These are phyloP conservation scores for Sitta carolinensis DNA, from an alignment of 2,797 vertebrate species.

Conservation along the genomic window DNA sequence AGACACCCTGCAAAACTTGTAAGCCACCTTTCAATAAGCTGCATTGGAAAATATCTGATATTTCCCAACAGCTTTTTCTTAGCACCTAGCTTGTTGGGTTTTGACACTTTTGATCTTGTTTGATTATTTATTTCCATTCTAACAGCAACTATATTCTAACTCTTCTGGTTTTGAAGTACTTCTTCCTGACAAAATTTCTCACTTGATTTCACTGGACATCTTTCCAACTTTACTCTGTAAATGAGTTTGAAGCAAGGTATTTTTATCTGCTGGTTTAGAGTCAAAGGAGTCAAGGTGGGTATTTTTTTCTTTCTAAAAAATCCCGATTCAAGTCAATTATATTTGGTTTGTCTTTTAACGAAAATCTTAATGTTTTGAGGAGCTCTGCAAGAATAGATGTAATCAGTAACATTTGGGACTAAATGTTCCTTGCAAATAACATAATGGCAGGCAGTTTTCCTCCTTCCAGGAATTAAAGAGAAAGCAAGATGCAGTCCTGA, in stretches of 20 bases:
- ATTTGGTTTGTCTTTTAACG: not conserved
- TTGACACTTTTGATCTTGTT: not conserved
- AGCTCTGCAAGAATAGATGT: not conserved
- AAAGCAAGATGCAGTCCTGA: not conserved
- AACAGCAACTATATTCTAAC: not conserved
- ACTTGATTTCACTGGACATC: not conserved
- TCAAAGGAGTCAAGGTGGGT: not conserved
- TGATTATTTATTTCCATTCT: not conserved
- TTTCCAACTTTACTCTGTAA: not conserved
- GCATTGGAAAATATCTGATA: not conserved
- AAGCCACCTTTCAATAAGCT: not conserved
- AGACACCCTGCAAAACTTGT: not conserved
- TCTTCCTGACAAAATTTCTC: not conserved
- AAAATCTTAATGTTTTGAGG: not conserved
- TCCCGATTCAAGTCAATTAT: not conserved
- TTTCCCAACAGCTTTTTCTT: not conserved
- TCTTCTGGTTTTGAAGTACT: not conserved
- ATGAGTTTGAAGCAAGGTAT: not conserved
- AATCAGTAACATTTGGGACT: not conserved
- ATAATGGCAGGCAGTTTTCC: not conserved
- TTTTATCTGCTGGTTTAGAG: not conserved
- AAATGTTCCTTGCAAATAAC: not conserved
- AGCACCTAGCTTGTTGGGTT: not conserved
- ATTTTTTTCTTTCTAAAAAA: not conserved
- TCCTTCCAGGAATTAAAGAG: not conserved